A percentile compares a stretch with the other conserved stretches of the same genome.
phyloP scores from a whole-genome alignment of 2,113 vertebrate genomes.

The Nothobranchius kuhntae region DNA sequence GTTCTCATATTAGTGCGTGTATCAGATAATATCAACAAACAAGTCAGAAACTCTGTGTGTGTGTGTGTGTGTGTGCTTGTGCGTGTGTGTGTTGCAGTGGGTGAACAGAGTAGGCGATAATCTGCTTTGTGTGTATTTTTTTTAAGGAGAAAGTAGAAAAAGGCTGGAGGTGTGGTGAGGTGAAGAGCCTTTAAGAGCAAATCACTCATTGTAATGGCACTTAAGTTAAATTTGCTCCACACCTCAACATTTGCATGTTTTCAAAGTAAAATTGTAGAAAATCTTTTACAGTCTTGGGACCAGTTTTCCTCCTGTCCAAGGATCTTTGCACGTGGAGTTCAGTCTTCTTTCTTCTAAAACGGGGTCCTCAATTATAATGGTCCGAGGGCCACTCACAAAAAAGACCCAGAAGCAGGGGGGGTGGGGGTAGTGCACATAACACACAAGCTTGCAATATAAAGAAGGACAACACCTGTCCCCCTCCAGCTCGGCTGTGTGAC shows the following conservation, averaged over 20 bases:
- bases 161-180: slow-evolving; percentile 27
- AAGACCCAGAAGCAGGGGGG: too few species aligned
- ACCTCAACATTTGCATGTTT: background rate
- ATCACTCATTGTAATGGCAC: slow-evolving; percentile 5
- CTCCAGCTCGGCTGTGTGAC: too few species aligned
- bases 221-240: background rate
- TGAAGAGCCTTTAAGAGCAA: background rate
- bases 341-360: too few species aligned
- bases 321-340: too few species aligned
- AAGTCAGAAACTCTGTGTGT: background rate
- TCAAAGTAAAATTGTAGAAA: background rate
- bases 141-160: background rate
- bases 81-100: slow-evolving; percentile 23
- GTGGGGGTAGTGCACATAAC: too few species aligned
- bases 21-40: slow-evolving; percentile 7
- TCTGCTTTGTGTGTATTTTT: slow-evolving; percentile 18
- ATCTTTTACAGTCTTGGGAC: too few species aligned
- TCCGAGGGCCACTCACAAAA: too few species aligned
- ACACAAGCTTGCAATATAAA: too few species aligned
- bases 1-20: background rate
- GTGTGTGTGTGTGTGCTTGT: background rate
- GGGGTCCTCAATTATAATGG: too few species aligned
- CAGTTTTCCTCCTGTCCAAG: too few species aligned
- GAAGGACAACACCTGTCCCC: too few species aligned
- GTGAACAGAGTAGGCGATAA: slow-evolving; percentile 40